These are phyloP conservation scores for Calycopis cecrops DNA, from an alignment of 1,140 invertebrate species.

Conservation along the genomic window DNA sequence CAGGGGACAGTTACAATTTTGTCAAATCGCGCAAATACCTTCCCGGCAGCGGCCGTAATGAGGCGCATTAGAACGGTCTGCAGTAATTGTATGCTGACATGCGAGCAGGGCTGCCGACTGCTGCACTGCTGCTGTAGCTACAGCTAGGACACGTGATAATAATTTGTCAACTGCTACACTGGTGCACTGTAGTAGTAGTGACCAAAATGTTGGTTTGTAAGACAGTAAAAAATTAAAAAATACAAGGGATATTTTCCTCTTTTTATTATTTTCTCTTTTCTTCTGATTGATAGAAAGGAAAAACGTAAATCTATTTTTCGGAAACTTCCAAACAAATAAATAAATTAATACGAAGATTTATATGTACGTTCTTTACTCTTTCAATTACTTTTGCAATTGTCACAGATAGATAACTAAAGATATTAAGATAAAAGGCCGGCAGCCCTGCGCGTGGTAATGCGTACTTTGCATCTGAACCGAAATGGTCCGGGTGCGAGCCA, in stretches of 20 bases:
- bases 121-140: not conserved
- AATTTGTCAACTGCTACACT: no score
- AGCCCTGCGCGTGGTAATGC: conserved; percentile 11
- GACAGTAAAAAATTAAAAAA: no score
- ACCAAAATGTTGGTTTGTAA: no score
- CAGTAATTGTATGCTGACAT: conserved; percentile 37
- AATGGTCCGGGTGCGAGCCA: conserved; percentile 18
- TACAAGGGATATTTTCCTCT: no score
- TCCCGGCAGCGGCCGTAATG: conserved; percentile 25
- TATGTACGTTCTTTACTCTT: no score
- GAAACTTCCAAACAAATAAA: no score
- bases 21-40: conserved; percentile 29
- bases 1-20: conserved; percentile 30
- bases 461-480: conserved; percentile 12
- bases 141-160: not conserved
- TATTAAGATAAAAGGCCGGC: not conserved
- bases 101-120: conserved; percentile 21
- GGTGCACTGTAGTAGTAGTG: no score
- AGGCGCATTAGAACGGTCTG: conserved; percentile 31
- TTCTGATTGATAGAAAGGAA: no score
- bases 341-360: no score
- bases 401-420: not conserved
- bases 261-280: no score
- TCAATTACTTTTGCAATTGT: no score
- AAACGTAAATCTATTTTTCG: no score